A percentile compares a stretch with the other conserved stretches of the same genome.
phyloP scores from a whole-genome alignment of 2,888 invertebrate genomes.

The Amiota communis region DNA sequence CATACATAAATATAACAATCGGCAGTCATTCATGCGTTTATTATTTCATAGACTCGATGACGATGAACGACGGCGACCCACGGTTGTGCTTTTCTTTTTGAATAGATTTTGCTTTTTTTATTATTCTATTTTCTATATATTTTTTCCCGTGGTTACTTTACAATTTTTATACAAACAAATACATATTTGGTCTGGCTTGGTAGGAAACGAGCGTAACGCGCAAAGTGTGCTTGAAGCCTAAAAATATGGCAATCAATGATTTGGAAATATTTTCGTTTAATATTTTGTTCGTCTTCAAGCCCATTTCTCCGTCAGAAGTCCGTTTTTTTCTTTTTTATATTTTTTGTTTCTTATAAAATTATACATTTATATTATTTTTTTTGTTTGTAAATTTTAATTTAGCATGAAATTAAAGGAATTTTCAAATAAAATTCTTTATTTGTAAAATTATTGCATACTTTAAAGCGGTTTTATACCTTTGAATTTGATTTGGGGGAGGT shows the following conservation, averaged over 20 bases:
- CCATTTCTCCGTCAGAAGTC: constrained; percentile 40
- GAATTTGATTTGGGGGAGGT: too few species aligned
- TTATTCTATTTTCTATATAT: constrained; percentile 43
- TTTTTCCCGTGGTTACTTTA: constrained; percentile 18
- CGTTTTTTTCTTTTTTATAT: constrained; percentile 32
- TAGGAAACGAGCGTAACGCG: constrained; percentile 27
- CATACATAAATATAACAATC: constrained; percentile 33
- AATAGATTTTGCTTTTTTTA: constrained; percentile 40
- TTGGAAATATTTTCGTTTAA: constrained; percentile 70
- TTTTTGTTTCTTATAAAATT: constrained; percentile 34
- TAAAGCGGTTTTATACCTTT: not conserved
- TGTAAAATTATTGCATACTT: constrained; percentile 12
- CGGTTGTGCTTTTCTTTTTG: constrained; percentile 15
- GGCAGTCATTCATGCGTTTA: constrained; percentile 68
- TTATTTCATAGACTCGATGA: constrained; percentile 66
- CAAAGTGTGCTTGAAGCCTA: constrained; percentile 42
- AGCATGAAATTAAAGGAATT: constrained; percentile 59
- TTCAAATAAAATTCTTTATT: constrained; percentile 32
- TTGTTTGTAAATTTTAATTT: constrained; percentile 54
- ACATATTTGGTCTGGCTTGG: not conserved
- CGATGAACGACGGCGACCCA: constrained; percentile 46
- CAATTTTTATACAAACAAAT: constrained; percentile 51
- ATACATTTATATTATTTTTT: constrained; percentile 33
- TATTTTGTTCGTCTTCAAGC: constrained; percentile 43
- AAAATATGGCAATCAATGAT: constrained; percentile 72